Percentiles rank a stretch among this genome's conserved stretches.
These are phyloP conservation scores for Brachionus koreanus DNA, from an alignment of 1,140 invertebrate genomes.

Conservation along the genomic window DNA sequence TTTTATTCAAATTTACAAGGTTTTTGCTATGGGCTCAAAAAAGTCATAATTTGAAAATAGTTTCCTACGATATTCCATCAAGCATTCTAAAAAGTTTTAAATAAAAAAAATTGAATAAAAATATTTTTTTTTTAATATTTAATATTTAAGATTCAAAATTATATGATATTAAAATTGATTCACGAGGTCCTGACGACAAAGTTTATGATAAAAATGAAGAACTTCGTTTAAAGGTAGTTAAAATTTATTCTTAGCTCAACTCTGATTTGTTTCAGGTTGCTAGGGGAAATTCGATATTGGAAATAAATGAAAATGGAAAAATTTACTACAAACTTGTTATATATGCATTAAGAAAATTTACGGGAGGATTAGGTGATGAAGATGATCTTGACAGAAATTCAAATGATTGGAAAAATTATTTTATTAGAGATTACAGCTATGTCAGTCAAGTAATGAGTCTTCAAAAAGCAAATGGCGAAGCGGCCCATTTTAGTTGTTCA, in stretches of 20 bases:
- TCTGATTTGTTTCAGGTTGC: constrained; percentile 52
- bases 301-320: constrained; percentile 48
- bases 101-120: not conserved
- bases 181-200: constrained; percentile 53
- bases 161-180: constrained; percentile 52
- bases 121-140: not conserved
- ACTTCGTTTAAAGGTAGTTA: constrained; percentile 51
- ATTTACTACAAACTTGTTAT: constrained; percentile 53
- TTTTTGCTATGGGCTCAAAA: not conserved
- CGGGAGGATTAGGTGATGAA: constrained; percentile 62
- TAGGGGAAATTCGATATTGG: constrained; percentile 58
- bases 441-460: constrained; percentile 55
- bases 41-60: not conserved
- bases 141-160: constrained; percentile 47
- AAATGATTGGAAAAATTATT: constrained; percentile 54
- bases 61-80: not conserved
- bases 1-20: not conserved
- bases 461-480: constrained; percentile 62
- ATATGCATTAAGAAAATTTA: constrained; percentile 61
- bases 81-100: not conserved
- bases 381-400: constrained; percentile 52
- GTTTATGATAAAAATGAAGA: constrained; percentile 53
- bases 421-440: constrained; percentile 55
- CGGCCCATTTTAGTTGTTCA: constrained; percentile 59
- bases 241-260: not conserved